Percentiles rank a stretch among this genome's conserved stretches.
These are phyloP conservation scores for Cynocephalus volans DNA, from an alignment of 2,113 vertebrate genomes.

Conservation along the genomic window DNA sequence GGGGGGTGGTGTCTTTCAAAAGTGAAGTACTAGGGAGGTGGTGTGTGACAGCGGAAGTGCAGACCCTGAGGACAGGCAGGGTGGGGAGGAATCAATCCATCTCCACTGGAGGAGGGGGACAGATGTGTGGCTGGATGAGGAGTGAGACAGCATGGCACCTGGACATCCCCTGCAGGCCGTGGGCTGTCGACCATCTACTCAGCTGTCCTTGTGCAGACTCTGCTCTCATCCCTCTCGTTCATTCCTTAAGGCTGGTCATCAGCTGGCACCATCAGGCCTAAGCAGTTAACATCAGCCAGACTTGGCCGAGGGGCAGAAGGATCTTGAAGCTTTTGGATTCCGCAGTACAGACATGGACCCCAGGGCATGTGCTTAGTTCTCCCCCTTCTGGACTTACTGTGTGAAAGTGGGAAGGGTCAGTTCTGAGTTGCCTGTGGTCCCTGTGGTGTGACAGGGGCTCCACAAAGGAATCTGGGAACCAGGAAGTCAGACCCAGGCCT, in stretches of 20 bases:
- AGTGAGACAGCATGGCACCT: neutral
- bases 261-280: neutral
- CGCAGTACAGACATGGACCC: no score
- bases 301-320: neutral
- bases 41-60: rapidly evolving
- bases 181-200: rapidly evolving
- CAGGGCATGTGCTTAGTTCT: no score
- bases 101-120: neutral
- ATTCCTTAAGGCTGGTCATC: rapidly evolving
- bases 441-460: neutral
- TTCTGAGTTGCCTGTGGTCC: neutral
- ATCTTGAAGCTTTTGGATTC: neutral
- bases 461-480: neutral
- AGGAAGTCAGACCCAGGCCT: neutral
- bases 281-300: neutral
- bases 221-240: neutral
- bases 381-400: neutral
- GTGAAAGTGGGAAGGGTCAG: no score
- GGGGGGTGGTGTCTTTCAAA: neutral
- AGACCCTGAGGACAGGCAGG: neutral
- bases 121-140: neutral
- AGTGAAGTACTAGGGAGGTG: neutral
- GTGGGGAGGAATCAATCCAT: neutral
- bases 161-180: rapidly evolving
- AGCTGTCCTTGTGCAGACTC: neutral